Evolutionary conservation across 2,888 invertebrate species (phyloP), one percentile per base, ranked within the genome.

Genomic region (Gastrophysa polygoni): DNA sequence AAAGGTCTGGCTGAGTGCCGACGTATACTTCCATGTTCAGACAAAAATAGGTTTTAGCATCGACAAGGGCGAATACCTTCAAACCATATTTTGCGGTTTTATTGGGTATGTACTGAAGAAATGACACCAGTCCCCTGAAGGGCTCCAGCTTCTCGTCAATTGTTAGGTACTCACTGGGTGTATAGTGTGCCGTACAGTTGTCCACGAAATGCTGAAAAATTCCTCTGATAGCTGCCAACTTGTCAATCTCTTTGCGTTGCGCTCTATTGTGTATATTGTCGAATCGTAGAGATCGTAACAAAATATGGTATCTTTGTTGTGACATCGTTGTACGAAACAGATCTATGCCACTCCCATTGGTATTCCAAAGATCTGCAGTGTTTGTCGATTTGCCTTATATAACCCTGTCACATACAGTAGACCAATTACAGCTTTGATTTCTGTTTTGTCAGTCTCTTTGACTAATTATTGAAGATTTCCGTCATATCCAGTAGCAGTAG

Each of bases 41-140:
- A n/a, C 63, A 63, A 64, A 74, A 71, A 52, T 52, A 71, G 5
- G 66, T 60, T 43, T 67, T 60, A 7, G 71, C 66, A 59, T 75
- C 73, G n/a, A 61, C 63, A 17, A 70, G 46, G 6, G 73, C 72
- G 54, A 63, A 69, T 14, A 74, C 63, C 68, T 76, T 73, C 5
- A 75, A 67, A 0, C 73, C 72, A 67, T 75, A 75, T 50, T 70
- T 73, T 2, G 66, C 69, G 17, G 75, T 71, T 63, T 77, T 73
- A 21, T 71, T 69, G 8, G 75, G 73, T 14, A 76, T 76, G 55
- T 73, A 77, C 61, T 77, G 71, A 11, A 62, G 46, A 61, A 75
- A 73, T 34, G 49, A 43, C 48, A 61, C 58, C 16, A 57, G 52
- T 32, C 63, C 66, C 29, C 67, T 46, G 51, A 73, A 72, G 18